Evolutionary conservation across 2,797 vertebrate genomes (phyloP).

Genomic region (Darevskia mixta): DNA sequence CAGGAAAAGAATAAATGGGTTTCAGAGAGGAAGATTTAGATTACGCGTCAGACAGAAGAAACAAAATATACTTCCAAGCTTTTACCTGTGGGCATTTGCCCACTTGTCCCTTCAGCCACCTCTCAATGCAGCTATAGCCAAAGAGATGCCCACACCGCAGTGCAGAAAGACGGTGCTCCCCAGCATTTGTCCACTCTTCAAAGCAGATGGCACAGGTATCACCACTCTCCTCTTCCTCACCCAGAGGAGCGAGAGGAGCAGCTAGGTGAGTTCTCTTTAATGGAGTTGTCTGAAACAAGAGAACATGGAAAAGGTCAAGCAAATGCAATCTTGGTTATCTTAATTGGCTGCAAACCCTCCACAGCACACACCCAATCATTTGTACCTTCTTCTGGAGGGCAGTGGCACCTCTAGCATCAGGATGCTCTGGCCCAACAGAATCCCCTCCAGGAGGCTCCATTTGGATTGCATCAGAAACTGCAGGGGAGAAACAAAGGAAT

Average conservation of each 20-base stretch:
- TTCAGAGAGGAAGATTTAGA: not conserved
- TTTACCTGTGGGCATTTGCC: slow-evolving; percentile 95
- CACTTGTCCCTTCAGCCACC: slow-evolving; percentile 90
- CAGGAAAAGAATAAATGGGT: not conserved
- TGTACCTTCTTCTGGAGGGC: slow-evolving; percentile 68
- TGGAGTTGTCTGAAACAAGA: slow-evolving; percentile 55
- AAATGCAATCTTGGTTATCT: not conserved
- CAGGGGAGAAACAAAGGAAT: slow-evolving; percentile 35
- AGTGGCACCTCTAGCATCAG: slow-evolving; percentile 31
- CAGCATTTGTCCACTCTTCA: slow-evolving; percentile 93
- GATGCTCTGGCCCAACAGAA: slow-evolving; percentile 54
- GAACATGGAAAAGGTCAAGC: not conserved
- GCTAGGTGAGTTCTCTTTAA: slow-evolving; percentile 31
- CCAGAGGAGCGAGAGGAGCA: not conserved
- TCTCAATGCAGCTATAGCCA: slow-evolving; percentile 91
- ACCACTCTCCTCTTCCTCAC: slow-evolving; percentile 83
- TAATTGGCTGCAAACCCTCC: not conserved
- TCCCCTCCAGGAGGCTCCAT: slow-evolving; percentile 38
- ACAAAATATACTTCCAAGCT: not conserved
- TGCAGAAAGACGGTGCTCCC: slow-evolving; percentile 90
- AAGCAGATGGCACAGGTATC: slow-evolving; percentile 94
- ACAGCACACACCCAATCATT: not conserved
- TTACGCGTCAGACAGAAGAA: not conserved
- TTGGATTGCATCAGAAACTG: slow-evolving; percentile 60
- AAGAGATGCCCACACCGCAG: slow-evolving; percentile 96